Conservation (phyloP, 2,888 invertebrate genomes). For the Calameuta filiformis region DNA sequence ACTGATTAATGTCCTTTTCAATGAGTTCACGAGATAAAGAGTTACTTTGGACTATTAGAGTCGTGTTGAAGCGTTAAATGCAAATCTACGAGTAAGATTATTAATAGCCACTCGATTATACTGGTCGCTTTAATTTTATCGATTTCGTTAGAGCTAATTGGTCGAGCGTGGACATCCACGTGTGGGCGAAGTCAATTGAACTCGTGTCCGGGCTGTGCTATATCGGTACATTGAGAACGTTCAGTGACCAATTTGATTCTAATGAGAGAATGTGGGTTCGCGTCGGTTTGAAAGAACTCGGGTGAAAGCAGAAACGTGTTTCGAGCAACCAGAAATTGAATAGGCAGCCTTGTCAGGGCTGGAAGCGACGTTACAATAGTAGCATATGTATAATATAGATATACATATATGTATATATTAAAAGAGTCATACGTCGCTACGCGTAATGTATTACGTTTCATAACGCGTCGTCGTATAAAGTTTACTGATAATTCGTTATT, state of each 20-base stretch:
- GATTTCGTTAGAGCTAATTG: background rate
- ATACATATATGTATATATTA: background rate
- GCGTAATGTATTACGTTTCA: background rate
- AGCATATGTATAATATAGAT: background rate
- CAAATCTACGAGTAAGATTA: background rate
- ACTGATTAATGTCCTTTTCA: background rate
- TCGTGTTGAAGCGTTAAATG: background rate
- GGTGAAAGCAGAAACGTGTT: conserved; percentile 19
- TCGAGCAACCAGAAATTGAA: conserved; percentile 21
- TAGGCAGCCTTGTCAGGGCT: conserved; percentile 17
- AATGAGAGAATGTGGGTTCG: conserved; percentile 15
- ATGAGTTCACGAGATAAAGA: background rate
- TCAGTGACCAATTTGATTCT: conserved; percentile 12
- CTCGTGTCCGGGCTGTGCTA: background rate
- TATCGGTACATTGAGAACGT: background rate
- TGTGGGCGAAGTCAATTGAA: background rate
- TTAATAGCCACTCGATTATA: background rate
- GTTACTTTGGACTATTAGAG: background rate
- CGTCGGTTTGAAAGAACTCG: conserved; percentile 17
- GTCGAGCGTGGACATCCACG: background rate
- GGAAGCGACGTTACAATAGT: background rate
- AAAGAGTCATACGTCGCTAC: background rate
- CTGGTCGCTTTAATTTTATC: background rate
- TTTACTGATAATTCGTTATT: background rate
- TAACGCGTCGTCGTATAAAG: background rate